A percentile compares a stretch with the other conserved stretches of the same genome.
Conservation (phyloP, 2,797 vertebrate species). For the Smutsia gigantea region DNA sequence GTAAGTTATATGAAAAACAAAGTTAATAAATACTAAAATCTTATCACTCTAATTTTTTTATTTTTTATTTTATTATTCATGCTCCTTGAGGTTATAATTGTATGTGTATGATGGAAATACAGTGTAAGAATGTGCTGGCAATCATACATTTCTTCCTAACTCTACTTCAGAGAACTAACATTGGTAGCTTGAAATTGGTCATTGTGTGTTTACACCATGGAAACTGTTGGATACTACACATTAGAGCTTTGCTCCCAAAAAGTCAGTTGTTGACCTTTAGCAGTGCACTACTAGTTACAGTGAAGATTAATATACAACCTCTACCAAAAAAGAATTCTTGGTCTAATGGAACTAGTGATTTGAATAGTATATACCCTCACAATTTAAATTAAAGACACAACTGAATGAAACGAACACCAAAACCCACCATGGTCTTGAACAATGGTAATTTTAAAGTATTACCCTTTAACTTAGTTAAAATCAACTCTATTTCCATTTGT, state of each 20-base stretch:
- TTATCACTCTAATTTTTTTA: neutral
- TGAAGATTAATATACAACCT: neutral
- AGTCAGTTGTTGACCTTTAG: neutral
- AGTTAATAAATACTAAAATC: neutral
- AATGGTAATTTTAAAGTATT: neutral
- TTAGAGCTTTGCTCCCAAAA: neutral
- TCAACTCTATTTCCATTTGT: neutral
- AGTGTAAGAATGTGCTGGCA: neutral
- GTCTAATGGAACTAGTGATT: neutral
- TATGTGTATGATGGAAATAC: neutral
- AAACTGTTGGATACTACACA: neutral
- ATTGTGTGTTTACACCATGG: neutral
- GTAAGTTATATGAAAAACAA: neutral
- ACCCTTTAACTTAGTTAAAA: neutral
- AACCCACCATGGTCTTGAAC: neutral
- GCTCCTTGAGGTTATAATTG: neutral
- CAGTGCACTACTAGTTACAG: neutral
- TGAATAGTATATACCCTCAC: neutral
- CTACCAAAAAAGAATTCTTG: neutral
- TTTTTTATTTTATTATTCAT: neutral
- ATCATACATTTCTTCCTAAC: neutral
- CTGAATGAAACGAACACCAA: neutral
- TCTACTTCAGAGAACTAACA: neutral
- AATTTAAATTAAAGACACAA: neutral
- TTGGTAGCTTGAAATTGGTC: neutral